These are phyloP conservation scores for Onychorhynchus coronatus DNA, from an alignment of 2,113 vertebrate species.

Conservation along the genomic window DNA sequence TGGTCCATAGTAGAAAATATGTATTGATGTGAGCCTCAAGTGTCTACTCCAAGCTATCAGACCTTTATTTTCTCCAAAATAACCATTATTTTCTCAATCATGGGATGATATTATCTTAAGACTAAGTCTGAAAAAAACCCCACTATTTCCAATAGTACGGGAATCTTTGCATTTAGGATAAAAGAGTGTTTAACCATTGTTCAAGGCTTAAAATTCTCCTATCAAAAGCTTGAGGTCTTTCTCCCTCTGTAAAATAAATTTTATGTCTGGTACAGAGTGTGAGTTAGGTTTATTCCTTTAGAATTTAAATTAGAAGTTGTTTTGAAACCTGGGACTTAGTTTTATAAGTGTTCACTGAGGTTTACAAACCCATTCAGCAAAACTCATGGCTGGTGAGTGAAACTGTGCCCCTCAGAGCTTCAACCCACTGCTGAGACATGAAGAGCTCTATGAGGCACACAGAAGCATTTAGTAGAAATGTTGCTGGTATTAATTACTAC, in stretches of 20 bases:
- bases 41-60: not conserved
- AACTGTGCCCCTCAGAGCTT: slow-evolving; percentile 46
- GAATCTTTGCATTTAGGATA: not conserved
- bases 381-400: slow-evolving; percentile 19
- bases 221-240: not conserved
- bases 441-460: slow-evolving; percentile 15
- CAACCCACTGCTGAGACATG: slow-evolving; percentile 49
- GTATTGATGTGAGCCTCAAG: not conserved
- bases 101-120: not conserved
- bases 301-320: not conserved
- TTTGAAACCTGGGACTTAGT: not conserved
- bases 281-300: not conserved
- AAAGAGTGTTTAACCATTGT: not conserved
- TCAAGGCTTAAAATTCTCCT: not conserved
- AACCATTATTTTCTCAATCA: not conserved
- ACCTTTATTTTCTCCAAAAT: not conserved
- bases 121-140: not conserved
- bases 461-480: slow-evolving; percentile 55
- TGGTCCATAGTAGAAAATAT: not conserved
- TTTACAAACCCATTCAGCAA: slow-evolving; percentile 38
- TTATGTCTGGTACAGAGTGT: not conserved
- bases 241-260: not conserved
- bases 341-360: slow-evolving; percentile 36
- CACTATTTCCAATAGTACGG: not conserved
- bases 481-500: slow-evolving; percentile 66